Evolutionary conservation across 2,113 vertebrate species (phyloP).

Genomic region (Poeciliopsis turrubarensis): DNA sequence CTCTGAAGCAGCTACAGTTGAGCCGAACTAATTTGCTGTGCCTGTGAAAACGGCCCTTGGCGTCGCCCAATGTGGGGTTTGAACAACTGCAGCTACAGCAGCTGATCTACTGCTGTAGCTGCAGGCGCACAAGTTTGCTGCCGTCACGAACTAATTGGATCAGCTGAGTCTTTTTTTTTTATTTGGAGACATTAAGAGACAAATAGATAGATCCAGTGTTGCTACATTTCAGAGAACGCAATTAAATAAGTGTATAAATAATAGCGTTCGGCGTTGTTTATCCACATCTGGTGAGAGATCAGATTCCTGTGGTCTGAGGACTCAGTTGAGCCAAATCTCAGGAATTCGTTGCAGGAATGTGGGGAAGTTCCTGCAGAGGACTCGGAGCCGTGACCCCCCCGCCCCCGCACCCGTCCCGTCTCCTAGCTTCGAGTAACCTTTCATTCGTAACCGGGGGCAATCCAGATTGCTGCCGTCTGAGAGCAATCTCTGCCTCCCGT

Average conservation of each 20-base stretch:
- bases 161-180: neutral
- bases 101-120: neutral
- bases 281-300: neutral
- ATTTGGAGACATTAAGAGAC: neutral
- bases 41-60: too few relatives aligned
- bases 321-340: constrained; percentile 26
- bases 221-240: neutral
- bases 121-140: neutral
- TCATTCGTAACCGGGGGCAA: neutral
- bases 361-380: constrained; percentile 23
- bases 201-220: too few relatives aligned
- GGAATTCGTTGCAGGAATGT: constrained; percentile 52
- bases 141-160: neutral
- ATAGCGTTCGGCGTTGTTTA: neutral
- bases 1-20: too few relatives aligned
- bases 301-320: constrained; percentile 26
- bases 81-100: too few relatives aligned
- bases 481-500: neutral
- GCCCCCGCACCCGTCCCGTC: too few relatives aligned
- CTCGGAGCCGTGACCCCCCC: neutral
- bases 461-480: neutral
- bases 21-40: too few relatives aligned
- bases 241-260: too few relatives aligned
- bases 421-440: neutral
- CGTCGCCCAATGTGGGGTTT: too few relatives aligned